phyloP scores from a whole-genome alignment of 2,888 invertebrate species.

The Diarsia rubi region DNA sequence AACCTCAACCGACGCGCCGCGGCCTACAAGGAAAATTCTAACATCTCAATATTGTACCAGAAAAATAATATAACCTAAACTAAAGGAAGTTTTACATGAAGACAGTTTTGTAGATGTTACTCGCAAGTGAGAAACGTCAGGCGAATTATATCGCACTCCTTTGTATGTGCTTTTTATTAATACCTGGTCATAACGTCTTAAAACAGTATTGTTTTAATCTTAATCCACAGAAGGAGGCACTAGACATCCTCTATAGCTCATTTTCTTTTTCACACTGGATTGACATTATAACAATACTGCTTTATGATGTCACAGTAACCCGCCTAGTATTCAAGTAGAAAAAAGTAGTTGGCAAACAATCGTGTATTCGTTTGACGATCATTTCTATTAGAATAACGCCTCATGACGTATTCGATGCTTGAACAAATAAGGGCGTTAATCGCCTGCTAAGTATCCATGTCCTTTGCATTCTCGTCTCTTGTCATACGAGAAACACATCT shows the following conservation, averaged over 20 bases:
- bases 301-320: too few species aligned
- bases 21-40: slow-evolving; percentile 36
- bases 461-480: background rate
- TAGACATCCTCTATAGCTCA: too few species aligned
- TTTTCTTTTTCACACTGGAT: too few species aligned
- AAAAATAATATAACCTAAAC: slow-evolving; percentile 21
- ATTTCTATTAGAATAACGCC: background rate
- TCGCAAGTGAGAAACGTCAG: background rate
- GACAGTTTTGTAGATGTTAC: background rate
- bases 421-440: background rate
- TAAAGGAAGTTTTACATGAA: background rate
- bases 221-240: too few species aligned
- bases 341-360: background rate
- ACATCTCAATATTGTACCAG: slow-evolving; percentile 33
- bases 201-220: too few species aligned
- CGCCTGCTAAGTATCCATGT: background rate
- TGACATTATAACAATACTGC: too few species aligned
- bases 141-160: background rate
- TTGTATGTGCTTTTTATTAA: background rate
- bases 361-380: background rate
- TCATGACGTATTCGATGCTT: background rate
- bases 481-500: background rate
- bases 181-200: background rate
- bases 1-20: slow-evolving; percentile 21
- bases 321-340: background rate